These are phyloP conservation scores for Dendrocincla tyrannina DNA, from an alignment of 2,797 vertebrate species.

Conservation along the genomic window DNA sequence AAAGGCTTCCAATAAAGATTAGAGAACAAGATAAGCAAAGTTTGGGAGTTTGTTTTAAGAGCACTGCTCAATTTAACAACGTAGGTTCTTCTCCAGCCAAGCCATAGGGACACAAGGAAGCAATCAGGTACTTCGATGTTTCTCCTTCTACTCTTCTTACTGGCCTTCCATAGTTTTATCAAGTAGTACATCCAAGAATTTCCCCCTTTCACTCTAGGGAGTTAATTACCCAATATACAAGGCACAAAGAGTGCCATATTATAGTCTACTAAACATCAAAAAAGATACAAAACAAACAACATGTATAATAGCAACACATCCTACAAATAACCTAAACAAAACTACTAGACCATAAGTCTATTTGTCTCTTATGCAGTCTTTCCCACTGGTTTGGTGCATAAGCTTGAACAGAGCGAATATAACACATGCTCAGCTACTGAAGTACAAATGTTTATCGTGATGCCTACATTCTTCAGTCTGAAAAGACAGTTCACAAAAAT, in stretches of 20 bases:
- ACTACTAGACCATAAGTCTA: background rate
- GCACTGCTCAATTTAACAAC: background rate
- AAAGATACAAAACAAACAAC: background rate
- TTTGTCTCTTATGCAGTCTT: background rate
- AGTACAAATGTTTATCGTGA: background rate
- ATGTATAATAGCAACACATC: background rate
- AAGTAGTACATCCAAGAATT: background rate
- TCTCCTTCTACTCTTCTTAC: background rate
- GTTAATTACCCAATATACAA: background rate
- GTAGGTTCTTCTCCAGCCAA: background rate
- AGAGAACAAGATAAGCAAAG: background rate
- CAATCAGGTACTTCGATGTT: background rate
- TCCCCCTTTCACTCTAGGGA: background rate
- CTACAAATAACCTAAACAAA: background rate
- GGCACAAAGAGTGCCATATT: background rate
- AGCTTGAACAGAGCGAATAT: accelerated
- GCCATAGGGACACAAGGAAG: background rate
- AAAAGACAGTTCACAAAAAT: background rate
- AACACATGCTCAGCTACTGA: accelerated
- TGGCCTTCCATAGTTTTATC: background rate
- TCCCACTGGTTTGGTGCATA: background rate
- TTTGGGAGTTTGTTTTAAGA: background rate
- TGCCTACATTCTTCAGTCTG: background rate
- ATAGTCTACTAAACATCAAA: background rate
- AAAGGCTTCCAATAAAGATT: background rate